Percentiles rank a stretch among this genome's conserved stretches.
Conservation (phyloP, 1,140 invertebrate species). For the Cotesia chilonis region DNA sequence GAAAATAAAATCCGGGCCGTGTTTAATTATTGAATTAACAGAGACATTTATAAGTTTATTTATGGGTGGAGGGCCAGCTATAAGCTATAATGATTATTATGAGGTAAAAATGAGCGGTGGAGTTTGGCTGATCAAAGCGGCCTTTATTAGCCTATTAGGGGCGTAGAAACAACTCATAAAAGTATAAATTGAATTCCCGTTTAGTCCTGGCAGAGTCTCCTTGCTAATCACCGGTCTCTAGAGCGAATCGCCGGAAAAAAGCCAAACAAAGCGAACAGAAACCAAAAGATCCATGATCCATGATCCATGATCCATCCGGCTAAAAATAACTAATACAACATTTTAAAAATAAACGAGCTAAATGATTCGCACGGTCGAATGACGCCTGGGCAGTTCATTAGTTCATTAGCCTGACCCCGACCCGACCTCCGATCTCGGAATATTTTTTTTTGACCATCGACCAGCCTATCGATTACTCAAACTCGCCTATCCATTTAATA, state of each 20-base stretch:
- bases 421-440: background rate
- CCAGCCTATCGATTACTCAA: conserved; percentile 5
- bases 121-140: conserved; percentile 6
- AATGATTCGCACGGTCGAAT: conserved; percentile 18
- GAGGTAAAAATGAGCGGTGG: background rate
- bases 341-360: conserved; percentile 10
- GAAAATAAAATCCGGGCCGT: background rate
- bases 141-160: conserved; percentile 3
- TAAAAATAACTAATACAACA: too few species aligned
- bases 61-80: conserved; percentile 42
- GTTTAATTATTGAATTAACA: background rate
- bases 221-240: conserved; percentile 7
- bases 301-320: too few species aligned
- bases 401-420: conserved; percentile 10
- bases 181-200: conserved; percentile 22
- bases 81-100: background rate
- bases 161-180: conserved; percentile 20
- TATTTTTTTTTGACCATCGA: background rate
- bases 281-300: background rate
- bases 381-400: conserved; percentile 13
- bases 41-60: conserved; percentile 17
- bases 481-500: background rate
- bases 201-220: background rate
- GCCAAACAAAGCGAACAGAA: background rate
- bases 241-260: background rate